phyloP scores from a whole-genome alignment of 1,140 invertebrate genomes.

The Bombus cullumanus region DNA sequence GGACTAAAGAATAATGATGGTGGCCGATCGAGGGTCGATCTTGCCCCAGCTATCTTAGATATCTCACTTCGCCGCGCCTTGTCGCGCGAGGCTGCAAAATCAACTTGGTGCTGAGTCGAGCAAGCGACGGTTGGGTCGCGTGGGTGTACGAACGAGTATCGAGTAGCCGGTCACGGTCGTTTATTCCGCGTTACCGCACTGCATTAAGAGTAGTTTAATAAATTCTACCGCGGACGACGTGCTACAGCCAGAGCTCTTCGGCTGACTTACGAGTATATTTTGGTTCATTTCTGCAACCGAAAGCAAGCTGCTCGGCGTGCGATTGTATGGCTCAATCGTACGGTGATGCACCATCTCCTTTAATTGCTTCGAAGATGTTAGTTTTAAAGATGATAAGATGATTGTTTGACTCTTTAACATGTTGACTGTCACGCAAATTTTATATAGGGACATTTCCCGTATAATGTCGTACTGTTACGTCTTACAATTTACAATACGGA shows the following conservation, averaged over 20 bases:
- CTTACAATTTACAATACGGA: too few species aligned
- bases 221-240: constrained; percentile 51
- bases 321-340: neutral
- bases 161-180: constrained; percentile 57
- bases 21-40: constrained; percentile 57
- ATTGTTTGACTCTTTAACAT: too few species aligned
- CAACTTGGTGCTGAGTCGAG: constrained; percentile 7
- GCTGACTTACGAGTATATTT: constrained; percentile 49
- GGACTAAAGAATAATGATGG: constrained; percentile 54
- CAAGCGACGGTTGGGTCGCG: constrained; percentile 20
- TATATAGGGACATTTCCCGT: too few species aligned
- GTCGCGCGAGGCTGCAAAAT: constrained; percentile 25
- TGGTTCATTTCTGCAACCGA: constrained; percentile 15
- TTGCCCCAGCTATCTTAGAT: constrained; percentile 64
- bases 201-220: constrained; percentile 64
- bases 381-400: too few species aligned
- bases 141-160: constrained; percentile 61
- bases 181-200: constrained; percentile 60
- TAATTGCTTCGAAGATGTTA: neutral
- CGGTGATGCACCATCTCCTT: neutral
- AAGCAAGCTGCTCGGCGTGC: neutral
- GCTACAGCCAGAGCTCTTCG: constrained; percentile 35
- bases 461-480: too few species aligned
- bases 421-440: too few species aligned
- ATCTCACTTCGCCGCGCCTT: constrained; percentile 65